Conservation (phyloP, 1,140 invertebrate species). For the Pogonus chalceus region DNA sequence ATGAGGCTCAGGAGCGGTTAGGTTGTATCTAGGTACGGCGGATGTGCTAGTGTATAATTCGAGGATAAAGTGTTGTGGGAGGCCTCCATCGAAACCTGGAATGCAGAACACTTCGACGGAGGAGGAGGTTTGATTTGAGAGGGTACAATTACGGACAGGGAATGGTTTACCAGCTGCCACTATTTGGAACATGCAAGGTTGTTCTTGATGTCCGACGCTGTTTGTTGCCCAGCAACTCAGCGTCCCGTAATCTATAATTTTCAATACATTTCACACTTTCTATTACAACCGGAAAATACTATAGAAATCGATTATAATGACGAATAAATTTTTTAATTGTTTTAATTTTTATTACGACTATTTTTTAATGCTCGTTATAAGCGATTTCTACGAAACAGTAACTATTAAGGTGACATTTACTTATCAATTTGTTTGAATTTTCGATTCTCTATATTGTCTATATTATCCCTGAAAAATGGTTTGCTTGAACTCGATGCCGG, state of each 20-base stretch:
- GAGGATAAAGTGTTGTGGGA: conserved; percentile 69
- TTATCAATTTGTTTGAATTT: too few species aligned
- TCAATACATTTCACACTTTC: conserved; percentile 3
- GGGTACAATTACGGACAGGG: conserved; percentile 60
- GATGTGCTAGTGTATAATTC: conserved; percentile 57
- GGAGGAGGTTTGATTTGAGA: conserved; percentile 62
- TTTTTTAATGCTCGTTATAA: too few species aligned
- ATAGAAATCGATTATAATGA: too few species aligned
- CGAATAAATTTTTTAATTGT: too few species aligned
- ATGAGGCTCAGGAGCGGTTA: conserved; percentile 49
- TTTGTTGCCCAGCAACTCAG: conserved; percentile 75
- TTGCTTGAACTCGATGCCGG: too few species aligned
- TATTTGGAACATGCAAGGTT: conserved; percentile 80
- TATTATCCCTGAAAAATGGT: too few species aligned
- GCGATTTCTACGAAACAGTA: too few species aligned
- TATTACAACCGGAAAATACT: too few species aligned
- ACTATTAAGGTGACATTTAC: too few species aligned
- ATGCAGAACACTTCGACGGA: conserved; percentile 65
- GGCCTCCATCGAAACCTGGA: conserved; percentile 73
- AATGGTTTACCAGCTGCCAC: conserved; percentile 50
- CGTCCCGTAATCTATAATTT: conserved; percentile 72
- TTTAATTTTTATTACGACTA: too few species aligned
- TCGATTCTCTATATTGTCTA: too few species aligned
- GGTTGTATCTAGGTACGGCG: conserved; percentile 48
- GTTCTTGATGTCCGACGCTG: conserved; percentile 66